Conservation (phyloP, 2,888 invertebrate genomes). For the Chrysodeixis includens region DNA sequence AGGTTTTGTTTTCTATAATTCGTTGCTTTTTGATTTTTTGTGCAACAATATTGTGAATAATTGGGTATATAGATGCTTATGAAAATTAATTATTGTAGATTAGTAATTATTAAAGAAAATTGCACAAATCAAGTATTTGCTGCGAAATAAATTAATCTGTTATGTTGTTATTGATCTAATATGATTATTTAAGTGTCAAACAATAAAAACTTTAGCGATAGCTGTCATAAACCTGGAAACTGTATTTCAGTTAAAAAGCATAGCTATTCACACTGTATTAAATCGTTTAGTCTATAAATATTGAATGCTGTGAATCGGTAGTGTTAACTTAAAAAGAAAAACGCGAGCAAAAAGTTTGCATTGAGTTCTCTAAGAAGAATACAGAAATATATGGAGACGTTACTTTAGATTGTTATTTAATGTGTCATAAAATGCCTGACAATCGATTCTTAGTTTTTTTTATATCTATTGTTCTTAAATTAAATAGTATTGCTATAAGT, state of each 20-base stretch:
- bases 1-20: too few relatives aligned
- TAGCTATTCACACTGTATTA: not conserved
- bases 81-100: too few relatives aligned
- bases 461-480: not conserved
- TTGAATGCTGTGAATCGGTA: conserved; percentile 54
- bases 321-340: conserved; percentile 60
- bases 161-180: too few relatives aligned
- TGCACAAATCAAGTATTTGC: too few relatives aligned
- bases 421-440: too few relatives aligned
- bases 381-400: conserved; percentile 32
- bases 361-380: conserved; percentile 44
- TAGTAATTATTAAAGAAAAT: too few relatives aligned
- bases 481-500: too few relatives aligned
- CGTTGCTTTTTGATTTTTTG: too few relatives aligned
- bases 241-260: conserved; percentile 17
- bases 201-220: not conserved
- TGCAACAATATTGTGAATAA: too few relatives aligned
- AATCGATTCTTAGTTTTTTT: not conserved
- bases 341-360: conserved; percentile 52
- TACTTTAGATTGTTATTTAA: not conserved
- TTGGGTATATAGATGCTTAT: too few relatives aligned
- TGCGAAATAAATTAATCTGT: too few relatives aligned
- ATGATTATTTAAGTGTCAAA: not conserved
- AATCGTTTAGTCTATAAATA: conserved; percentile 43
- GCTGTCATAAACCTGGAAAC: not conserved